Conservation (phyloP, 2,888 invertebrate species). For the Drepanosiphum platanoidis region DNA sequence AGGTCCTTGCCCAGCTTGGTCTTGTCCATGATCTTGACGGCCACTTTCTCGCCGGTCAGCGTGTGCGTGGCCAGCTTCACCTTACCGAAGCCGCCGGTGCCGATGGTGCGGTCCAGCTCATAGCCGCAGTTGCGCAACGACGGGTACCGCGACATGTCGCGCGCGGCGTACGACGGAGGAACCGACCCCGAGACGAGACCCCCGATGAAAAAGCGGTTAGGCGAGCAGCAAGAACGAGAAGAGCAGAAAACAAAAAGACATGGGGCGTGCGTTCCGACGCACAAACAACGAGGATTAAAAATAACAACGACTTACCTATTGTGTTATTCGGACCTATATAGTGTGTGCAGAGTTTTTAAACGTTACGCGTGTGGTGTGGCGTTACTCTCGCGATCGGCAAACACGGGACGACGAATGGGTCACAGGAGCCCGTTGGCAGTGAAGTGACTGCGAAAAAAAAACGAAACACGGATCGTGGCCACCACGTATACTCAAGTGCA, state of each 20-base stretch:
- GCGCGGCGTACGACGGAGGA: neutral
- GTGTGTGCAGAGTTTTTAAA: neutral
- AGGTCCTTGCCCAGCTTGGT: slow-evolving; percentile 77
- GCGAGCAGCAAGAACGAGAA: neutral
- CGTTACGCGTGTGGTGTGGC: neutral
- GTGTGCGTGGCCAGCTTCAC: slow-evolving; percentile 81
- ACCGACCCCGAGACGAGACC: neutral
- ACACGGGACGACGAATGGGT: neutral
- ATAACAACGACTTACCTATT: slow-evolving; percentile 52
- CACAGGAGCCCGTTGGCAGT: neutral
- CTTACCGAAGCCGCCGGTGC: slow-evolving; percentile 83
- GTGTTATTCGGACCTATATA: neutral
- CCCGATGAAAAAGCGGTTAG: slow-evolving; percentile 35
- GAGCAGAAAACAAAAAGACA: neutral
- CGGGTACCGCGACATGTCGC: slow-evolving; percentile 52
- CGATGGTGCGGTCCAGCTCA: slow-evolving; percentile 77
- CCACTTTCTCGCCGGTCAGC: slow-evolving; percentile 83
- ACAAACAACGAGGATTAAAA: slow-evolving; percentile 3
- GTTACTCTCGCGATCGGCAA: neutral
- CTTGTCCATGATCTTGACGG: slow-evolving; percentile 86
- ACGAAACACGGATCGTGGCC: neutral
- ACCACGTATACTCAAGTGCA: neutral
- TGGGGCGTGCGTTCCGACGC: neutral
- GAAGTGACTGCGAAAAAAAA: too few species aligned
- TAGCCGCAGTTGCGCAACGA: slow-evolving; percentile 67